Conservation (phyloP, 2,797 vertebrate species). For the Muscicapa comitata region DNA sequence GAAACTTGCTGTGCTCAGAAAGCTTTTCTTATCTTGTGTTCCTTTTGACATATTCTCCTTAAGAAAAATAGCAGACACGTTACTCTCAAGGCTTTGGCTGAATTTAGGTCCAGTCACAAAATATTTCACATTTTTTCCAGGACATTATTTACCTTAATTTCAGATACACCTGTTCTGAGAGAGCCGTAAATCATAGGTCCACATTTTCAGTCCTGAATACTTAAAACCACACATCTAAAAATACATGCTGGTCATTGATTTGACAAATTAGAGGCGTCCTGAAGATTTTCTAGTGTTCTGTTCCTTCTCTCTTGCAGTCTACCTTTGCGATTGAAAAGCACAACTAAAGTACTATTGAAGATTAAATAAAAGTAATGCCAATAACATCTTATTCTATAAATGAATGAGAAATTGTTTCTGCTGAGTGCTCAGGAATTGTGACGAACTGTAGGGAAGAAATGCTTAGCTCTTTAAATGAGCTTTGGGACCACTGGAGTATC, state of each 20-base stretch:
- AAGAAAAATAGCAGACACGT: neutral
- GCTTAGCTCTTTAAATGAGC: neutral
- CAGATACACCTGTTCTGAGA: neutral
- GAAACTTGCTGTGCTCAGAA: neutral
- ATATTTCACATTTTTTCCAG: neutral
- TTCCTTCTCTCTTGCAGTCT: neutral
- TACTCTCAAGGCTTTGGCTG: neutral
- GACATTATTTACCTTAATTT: neutral
- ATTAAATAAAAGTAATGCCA: conserved; percentile 30
- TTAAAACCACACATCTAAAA: neutral
- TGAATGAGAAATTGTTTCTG: conserved; percentile 4
- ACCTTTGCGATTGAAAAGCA: neutral
- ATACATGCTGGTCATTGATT: neutral
- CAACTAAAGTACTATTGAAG: neutral
- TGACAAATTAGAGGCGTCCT: neutral
- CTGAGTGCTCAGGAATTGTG: neutral
- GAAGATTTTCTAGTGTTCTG: neutral
- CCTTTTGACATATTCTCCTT: neutral
- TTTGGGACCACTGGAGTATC: neutral
- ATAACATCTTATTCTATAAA: neutral
- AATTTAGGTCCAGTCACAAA: neutral
- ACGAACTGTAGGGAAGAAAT: neutral
- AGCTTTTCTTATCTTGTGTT: neutral
- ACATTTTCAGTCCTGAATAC: neutral
- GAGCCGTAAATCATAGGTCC: neutral